These are phyloP conservation scores for Poliocrania exsul DNA, from an alignment of 2,797 vertebrate species.

Conservation along the genomic window DNA sequence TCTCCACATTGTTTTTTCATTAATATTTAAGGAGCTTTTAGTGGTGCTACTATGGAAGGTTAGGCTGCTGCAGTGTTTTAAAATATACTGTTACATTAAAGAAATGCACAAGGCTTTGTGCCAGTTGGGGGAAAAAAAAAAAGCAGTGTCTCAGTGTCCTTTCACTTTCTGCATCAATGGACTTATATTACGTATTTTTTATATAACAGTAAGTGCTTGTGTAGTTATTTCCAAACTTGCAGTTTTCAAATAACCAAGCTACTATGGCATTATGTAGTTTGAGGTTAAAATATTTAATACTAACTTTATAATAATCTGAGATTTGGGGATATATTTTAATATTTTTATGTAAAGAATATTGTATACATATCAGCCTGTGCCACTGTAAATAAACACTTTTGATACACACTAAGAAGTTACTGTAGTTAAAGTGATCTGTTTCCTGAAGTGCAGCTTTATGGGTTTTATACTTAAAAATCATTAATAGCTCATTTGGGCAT, in stretches of 20 bases:
- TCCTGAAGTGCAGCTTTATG: neutral
- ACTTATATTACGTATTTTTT: neutral
- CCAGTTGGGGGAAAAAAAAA: neutral
- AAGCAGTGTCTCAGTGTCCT: neutral
- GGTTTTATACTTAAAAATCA: neutral
- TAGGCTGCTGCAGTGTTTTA: slow-evolving; percentile 11
- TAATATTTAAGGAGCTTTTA: slow-evolving; percentile 51
- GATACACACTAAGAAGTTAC: neutral
- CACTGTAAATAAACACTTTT: neutral
- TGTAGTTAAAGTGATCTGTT: neutral
- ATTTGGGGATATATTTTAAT: neutral
- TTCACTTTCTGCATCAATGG: slow-evolving; percentile 10
- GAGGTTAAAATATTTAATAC: neutral
- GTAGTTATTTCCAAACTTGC: neutral
- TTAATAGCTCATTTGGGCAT: neutral
- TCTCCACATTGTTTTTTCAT: slow-evolving; percentile 29
- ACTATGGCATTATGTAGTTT: neutral
- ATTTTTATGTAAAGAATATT: neutral
- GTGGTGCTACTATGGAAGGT: neutral
- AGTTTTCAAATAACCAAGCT: neutral
- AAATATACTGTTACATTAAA: neutral
- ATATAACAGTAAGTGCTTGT: neutral
- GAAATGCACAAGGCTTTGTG: neutral
- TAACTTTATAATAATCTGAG: neutral
- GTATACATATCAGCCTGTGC: neutral